A percentile compares a stretch with the other conserved stretches of the same genome.
phyloP scores from a whole-genome alignment of 2,113 vertebrate genomes.

The Nothocercus nigrocapillus region DNA sequence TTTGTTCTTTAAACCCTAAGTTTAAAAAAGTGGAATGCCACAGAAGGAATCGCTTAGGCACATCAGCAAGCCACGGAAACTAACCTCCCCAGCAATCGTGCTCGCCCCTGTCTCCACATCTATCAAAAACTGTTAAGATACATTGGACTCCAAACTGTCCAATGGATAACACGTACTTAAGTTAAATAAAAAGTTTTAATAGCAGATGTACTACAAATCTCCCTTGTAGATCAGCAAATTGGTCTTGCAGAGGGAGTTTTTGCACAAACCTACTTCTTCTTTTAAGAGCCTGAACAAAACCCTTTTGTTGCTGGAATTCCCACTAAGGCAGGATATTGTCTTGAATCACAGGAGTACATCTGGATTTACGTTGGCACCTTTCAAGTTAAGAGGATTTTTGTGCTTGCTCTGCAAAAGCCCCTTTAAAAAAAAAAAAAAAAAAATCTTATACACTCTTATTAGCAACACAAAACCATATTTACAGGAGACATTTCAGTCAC shows the following conservation, averaged over 20 bases:
- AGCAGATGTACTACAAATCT: background rate
- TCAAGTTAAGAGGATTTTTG: background rate
- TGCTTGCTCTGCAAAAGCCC: background rate
- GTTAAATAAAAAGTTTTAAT: background rate
- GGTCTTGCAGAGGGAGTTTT: background rate
- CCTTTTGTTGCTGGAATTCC: background rate
- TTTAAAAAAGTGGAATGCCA: background rate
- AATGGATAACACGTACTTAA: background rate
- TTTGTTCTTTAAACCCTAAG: background rate
- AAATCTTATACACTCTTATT: background rate
- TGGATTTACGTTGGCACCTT: background rate
- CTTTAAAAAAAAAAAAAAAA: background rate
- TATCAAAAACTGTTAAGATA: background rate
- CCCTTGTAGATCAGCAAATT: background rate
- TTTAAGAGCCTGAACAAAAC: background rate
- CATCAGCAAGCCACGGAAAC: background rate
- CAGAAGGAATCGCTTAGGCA: background rate
- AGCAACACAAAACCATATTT: background rate
- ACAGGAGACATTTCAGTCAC: accelerated
- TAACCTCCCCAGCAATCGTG: background rate
- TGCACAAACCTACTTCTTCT: background rate
- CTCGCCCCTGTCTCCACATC: background rate
- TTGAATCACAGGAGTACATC: background rate
- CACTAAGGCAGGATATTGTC: background rate
- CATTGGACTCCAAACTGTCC: background rate